phyloP scores from a whole-genome alignment of 2,113 vertebrate genomes.

The Morphnarchus princeps region DNA sequence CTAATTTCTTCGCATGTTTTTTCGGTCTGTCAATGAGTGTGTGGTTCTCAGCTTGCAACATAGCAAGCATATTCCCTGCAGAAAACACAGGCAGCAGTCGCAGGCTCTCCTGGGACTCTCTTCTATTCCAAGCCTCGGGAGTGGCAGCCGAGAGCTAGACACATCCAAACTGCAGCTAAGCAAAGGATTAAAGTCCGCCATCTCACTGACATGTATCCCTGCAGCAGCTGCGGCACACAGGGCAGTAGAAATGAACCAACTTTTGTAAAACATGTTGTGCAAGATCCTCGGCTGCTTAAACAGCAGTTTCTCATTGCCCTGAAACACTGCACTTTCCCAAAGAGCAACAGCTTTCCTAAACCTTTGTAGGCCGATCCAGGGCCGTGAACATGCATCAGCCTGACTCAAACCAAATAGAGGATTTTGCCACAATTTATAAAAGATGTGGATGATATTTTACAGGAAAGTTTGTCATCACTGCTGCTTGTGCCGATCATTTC shows the following conservation, averaged over 20 bases:
- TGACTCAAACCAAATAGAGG: neutral
- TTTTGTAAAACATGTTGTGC: neutral
- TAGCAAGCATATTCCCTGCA: neutral
- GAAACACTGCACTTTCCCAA: neutral
- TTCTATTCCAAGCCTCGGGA: neutral
- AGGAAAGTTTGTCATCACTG: neutral
- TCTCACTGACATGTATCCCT: neutral
- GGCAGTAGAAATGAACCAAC: neutral
- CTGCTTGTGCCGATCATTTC: neutral
- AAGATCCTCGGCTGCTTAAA: neutral
- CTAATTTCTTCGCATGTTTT: neutral
- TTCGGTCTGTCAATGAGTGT: neutral
- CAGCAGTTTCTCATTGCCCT: neutral
- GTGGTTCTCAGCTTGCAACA: neutral
- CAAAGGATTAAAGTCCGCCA: neutral
- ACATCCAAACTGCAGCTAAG: neutral
- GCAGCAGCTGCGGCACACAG: neutral
- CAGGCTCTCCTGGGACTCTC: neutral
- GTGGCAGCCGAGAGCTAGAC: neutral
- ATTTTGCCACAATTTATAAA: neutral
- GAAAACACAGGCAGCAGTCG: neutral
- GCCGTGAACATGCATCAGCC: neutral
- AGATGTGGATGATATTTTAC: neutral
- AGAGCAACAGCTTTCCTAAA: neutral
- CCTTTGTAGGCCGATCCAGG: neutral